Evolutionary conservation across 2,888 invertebrate species (phyloP).

Genomic region (Platerodrilus igneus): DNA sequence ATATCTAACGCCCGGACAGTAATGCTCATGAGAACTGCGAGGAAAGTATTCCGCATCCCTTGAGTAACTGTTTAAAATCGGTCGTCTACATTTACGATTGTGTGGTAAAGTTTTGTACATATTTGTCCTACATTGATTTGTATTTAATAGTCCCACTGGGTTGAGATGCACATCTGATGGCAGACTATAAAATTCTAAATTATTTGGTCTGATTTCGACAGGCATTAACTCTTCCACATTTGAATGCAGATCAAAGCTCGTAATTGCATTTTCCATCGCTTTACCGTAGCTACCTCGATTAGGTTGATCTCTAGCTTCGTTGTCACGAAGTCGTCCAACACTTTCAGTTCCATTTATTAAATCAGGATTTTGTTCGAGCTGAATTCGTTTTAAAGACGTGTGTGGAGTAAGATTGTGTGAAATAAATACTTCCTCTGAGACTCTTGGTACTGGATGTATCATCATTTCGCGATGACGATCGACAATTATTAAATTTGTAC

Average conservation of each 20-base stretch:
- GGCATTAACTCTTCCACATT: conserved; percentile 36
- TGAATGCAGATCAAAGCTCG: conserved; percentile 30
- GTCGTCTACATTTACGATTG: conserved; percentile 55
- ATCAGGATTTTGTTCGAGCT: conserved; percentile 69
- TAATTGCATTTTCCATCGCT: conserved; percentile 36
- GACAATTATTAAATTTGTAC: conserved; percentile 31
- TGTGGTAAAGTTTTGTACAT: conserved; percentile 77
- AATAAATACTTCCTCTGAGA: conserved; percentile 36
- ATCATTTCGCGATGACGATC: conserved; percentile 35
- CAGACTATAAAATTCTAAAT: conserved; percentile 57
- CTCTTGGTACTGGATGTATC: conserved; percentile 38
- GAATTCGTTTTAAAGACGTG: conserved; percentile 51
- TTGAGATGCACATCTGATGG: conserved; percentile 71
- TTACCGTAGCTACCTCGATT: conserved; percentile 36
- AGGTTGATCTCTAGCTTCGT: conserved; percentile 38
- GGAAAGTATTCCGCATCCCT: conserved; percentile 63
- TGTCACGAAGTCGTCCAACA: conserved; percentile 46
- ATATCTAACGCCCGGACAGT: conserved; percentile 61
- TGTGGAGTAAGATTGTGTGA: conserved; percentile 56
- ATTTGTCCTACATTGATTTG: conserved; percentile 62
- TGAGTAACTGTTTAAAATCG: conserved; percentile 54
- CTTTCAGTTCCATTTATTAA: conserved; percentile 74
- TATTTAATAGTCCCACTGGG: conserved; percentile 71
- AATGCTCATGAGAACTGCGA: conserved; percentile 49
- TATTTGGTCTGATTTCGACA: conserved; percentile 34